Evolutionary conservation across 2,113 vertebrate species (phyloP).

Genomic region (Lichenostomus cassidix): DNA sequence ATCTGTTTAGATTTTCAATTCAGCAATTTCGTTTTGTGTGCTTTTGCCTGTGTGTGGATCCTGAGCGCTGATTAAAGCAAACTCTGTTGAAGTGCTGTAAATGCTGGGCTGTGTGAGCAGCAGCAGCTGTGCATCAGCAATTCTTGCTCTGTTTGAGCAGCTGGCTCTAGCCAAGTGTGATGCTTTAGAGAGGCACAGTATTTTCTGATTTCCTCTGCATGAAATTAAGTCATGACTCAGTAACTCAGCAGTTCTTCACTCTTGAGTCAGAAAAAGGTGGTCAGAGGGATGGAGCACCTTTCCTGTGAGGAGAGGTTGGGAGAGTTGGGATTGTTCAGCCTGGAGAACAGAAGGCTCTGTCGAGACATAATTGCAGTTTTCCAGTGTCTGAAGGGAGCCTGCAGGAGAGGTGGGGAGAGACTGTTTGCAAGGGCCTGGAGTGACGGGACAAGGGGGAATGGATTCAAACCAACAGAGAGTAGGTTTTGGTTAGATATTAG

Average conservation of each 20-base stretch:
- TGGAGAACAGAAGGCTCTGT: not conserved
- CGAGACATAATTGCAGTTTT: not conserved
- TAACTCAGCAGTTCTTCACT: not conserved
- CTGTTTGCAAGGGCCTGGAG: not conserved
- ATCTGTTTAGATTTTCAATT: not conserved
- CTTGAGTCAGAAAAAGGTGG: not conserved
- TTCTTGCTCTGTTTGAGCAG: not conserved
- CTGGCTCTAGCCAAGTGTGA: not conserved
- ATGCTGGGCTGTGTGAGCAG: not conserved
- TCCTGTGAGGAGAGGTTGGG: not conserved
- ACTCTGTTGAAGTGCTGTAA: not conserved
- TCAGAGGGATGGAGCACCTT: not conserved
- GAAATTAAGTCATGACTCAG: not conserved
- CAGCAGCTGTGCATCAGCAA: not conserved
- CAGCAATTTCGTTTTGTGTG: not conserved
- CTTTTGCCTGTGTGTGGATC: not conserved
- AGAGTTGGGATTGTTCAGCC: not conserved
- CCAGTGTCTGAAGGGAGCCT: not conserved
- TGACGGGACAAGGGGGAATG: not conserved
- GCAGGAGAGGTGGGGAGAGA: not conserved
- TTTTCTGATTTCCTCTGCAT: not conserved
- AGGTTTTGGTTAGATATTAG: not conserved
- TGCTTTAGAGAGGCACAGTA: not conserved
- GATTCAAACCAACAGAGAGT: not conserved
- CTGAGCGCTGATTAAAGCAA: not conserved